Percentiles rank a stretch among this genome's conserved stretches.
These are phyloP conservation scores for Solea senegalensis DNA, from an alignment of 2,113 vertebrate species.

Conservation along the genomic window DNA sequence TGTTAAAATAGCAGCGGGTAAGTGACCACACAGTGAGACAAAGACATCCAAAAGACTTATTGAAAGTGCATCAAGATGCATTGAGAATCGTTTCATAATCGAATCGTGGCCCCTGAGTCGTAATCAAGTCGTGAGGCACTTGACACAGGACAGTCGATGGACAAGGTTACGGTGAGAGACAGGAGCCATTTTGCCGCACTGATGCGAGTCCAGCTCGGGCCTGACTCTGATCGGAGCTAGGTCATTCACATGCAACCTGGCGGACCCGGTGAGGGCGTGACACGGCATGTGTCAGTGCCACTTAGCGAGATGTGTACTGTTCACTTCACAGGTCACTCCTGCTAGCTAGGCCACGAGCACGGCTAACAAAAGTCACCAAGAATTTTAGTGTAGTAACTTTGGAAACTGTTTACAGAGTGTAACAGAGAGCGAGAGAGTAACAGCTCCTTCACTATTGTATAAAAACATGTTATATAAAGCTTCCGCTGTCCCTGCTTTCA, in stretches of 20 bases:
- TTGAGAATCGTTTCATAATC: too few species aligned
- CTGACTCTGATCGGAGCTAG: conserved; percentile 7
- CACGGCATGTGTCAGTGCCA: conserved; percentile 11
- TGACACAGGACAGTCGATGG: conserved; percentile 7
- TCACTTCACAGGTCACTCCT: neutral
- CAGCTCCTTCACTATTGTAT: too few species aligned
- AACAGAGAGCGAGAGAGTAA: too few species aligned
- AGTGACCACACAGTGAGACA: too few species aligned
- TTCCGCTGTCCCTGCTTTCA: neutral
- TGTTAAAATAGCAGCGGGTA: too few species aligned
- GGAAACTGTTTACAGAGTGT: too few species aligned
- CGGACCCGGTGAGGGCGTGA: conserved; percentile 28
- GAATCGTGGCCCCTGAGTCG: too few species aligned
- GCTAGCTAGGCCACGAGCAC: conserved; percentile 13
- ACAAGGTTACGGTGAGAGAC: conserved; percentile 53
- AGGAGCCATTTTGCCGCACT: conserved; percentile 65
- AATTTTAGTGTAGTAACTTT: too few species aligned
- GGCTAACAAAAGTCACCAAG: neutral
- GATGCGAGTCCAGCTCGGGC: neutral
- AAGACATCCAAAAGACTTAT: too few species aligned
- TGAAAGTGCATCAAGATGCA: too few species aligned
- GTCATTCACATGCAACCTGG: conserved; percentile 6
- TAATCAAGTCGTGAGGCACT: too few species aligned
- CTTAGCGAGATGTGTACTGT: conserved; percentile 33
- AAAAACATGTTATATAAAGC: neutral